Evolutionary conservation across 2,113 vertebrate species (phyloP), one percentile per base, ranked within the genome.

Genomic region (Mustela nigripes): DNA sequence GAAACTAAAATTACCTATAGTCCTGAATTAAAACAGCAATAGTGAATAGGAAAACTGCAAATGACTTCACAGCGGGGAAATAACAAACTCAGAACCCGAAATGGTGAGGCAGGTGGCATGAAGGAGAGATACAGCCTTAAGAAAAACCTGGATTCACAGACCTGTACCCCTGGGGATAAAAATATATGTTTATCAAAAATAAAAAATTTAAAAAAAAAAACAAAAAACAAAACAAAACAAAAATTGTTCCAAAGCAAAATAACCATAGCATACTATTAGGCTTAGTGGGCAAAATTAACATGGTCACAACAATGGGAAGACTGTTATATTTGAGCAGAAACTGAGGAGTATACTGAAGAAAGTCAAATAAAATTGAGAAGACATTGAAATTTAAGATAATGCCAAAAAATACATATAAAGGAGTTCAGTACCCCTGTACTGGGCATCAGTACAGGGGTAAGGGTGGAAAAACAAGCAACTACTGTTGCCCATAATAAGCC

Each of bases 301-400:
- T 7, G 65, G 21, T 56, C 24, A 14, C 53, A 91, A 79, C 45
- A 73, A 87, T 33, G 7, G 56, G 86, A 94, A 92, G 39, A 90
- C 39, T 53, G 22, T 67, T 74, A n/a, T 16, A 42, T 74, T 84
- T 18, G 11, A 80, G 56, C 79, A 94, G 31, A 96, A 94, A 96
- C 2, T 62, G 83, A 95, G 31, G 28, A 36, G 11, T 58, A 56
- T 28, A n/a, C 3, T 24, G 14, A 24, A 82, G 15, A 36, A 90
- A 80, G 62, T 73, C 62, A 60, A 15, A 60, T 62, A 69, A 62
- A 92, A 89, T 0, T 22, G 42, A 80, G 42, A 48, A 91, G 94
- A 91, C 22, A 62, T 11, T 11, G 19, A 78, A 71, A 11, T 93
- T 50, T 28, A 74, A 33, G 50, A 63, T 79, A 85, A 65, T 50